phyloP scores from a whole-genome alignment of 2,113 vertebrate species.

The Panthera leo region DNA sequence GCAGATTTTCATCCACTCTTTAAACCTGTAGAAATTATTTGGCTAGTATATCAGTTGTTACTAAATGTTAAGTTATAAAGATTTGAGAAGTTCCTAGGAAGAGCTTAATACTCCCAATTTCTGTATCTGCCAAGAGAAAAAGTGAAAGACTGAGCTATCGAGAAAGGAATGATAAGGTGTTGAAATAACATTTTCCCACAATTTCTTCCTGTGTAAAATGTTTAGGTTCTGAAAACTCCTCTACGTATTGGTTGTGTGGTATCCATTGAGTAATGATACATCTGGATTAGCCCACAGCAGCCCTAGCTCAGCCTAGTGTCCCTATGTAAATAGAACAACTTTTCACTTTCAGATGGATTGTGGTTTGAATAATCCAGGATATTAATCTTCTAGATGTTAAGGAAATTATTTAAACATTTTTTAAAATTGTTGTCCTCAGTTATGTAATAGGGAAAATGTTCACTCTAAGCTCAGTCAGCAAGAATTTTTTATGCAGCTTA shows the following conservation, averaged over 20 bases:
- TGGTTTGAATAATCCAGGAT: neutral
- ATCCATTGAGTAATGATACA: neutral
- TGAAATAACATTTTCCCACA: constrained; percentile 15
- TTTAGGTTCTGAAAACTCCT: neutral
- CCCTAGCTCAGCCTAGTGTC: neutral
- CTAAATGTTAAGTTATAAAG: constrained; percentile 53
- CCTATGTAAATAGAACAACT: neutral
- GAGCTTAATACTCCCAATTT: neutral
- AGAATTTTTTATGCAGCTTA: neutral
- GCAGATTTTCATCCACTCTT: neutral
- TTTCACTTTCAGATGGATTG: neutral
- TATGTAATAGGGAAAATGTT: neutral
- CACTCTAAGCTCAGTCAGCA: neutral
- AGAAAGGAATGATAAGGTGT: constrained; percentile 13
- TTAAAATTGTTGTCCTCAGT: neutral
- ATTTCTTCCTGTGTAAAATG: neutral
- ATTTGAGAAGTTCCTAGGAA: constrained; percentile 5
- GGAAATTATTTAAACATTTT: neutral
- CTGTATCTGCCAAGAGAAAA: constrained; percentile 7
- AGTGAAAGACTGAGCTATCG: neutral
- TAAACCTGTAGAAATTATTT: constrained; percentile 23
- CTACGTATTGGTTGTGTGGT: neutral
- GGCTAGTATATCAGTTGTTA: constrained; percentile 23
- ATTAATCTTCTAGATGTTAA: neutral
- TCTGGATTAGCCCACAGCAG: neutral